A percentile compares a stretch with the other conserved stretches of the same genome.
Evolutionary conservation across 2,797 vertebrate genomes (phyloP).

Genomic region (Falco naumanni): DNA sequence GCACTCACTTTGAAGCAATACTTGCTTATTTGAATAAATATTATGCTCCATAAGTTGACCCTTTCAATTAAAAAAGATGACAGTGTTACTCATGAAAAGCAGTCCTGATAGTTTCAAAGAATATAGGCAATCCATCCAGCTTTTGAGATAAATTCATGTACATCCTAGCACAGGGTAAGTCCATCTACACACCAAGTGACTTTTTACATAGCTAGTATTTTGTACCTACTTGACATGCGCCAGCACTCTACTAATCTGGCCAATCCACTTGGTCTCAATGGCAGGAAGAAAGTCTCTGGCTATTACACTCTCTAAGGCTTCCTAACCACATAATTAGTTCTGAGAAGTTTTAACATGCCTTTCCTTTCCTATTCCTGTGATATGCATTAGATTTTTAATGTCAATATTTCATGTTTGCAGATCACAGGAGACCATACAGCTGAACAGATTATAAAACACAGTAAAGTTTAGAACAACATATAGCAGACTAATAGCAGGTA

Average conservation of each 20-base stretch:
- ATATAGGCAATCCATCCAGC: background rate
- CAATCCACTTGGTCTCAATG: background rate
- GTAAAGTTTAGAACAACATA: background rate
- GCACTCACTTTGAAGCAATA: background rate
- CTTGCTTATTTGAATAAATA: background rate
- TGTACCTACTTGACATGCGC: background rate
- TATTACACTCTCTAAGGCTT: background rate
- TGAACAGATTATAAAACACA: slow-evolving; percentile 13
- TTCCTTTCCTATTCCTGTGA: background rate
- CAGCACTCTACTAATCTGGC: background rate
- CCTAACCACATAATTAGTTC: background rate
- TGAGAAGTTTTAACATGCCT: background rate
- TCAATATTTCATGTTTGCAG: slow-evolving; percentile 37
- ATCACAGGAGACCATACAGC: background rate
- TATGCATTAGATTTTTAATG: background rate
- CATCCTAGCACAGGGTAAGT: background rate
- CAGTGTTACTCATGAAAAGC: background rate
- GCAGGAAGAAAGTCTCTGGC: background rate
- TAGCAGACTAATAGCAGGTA: background rate
- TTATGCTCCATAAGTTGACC: background rate
- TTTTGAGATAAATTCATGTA: background rate
- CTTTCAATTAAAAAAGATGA: background rate
- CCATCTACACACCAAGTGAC: background rate
- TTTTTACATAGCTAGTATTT: background rate
- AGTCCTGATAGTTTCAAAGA: background rate